Evolutionary conservation across 1,140 invertebrate genomes (phyloP), one percentile per base, ranked within the genome.

Genomic region (Dufourea novaeangliae): DNA sequence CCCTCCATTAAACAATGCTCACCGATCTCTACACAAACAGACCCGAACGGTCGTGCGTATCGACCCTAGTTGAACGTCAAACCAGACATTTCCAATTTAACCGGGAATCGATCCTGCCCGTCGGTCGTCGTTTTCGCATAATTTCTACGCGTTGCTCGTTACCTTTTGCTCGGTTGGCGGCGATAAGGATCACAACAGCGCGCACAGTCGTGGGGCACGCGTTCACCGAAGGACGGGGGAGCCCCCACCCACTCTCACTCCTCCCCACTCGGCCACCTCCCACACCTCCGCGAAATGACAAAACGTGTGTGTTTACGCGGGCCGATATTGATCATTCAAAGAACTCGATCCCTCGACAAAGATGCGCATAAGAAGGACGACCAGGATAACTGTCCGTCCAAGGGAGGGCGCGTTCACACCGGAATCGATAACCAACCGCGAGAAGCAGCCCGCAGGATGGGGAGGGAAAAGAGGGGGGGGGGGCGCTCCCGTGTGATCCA

Each of bases 401-500:
- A 57, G 54, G 80, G 59, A 79, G 82, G 83, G 80, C 80, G 83
- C 84, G 84, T 83, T 86, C 74, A 81, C 66, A 70, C 56, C 70
- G 62, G 80, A 86, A 86, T 86, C 84, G 84, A 86, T 86, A 85
- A 86, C 80, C 52, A 85, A 86, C 80, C 52, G 50, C 63, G 83
- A 79, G 80, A 74, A 82, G 68, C 34, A 61, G 70, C 34, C n/a
- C 59, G 75, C 72, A 69, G 83, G 61, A 80, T 68, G 69, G 73
- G 82, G 52, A 52, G 25, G 54, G 73, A 69, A 25, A 25, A 22
- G 39, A 46, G n/a, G 54, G 25, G 66, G 57, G 41, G 52, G 67
- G 41, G 32, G 46, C 25, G 22, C n/a, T n/a, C n/a, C n/a, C n/a
- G 50, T 41, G 52, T 25, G 63, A 78, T 44, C n/a, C n/a, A n/a